Percentiles rank a stretch among this genome's conserved stretches.
Evolutionary conservation across 2,113 vertebrate genomes (phyloP).

Genomic region (Rhipidura dahli): DNA sequence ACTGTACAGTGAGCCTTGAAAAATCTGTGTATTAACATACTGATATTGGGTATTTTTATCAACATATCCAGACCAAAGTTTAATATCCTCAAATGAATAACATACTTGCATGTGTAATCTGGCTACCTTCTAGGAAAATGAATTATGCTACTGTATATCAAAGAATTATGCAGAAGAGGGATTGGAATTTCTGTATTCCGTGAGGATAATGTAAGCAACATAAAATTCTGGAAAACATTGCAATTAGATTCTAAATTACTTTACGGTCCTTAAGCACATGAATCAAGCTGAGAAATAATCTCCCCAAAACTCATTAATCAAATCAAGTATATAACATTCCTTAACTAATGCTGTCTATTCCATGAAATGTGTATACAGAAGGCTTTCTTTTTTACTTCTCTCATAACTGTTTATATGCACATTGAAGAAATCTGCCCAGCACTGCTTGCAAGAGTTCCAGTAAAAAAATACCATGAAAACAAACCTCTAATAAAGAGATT

Average conservation of each 20-base stretch:
- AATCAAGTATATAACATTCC: background rate
- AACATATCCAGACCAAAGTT: background rate
- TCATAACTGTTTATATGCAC: background rate
- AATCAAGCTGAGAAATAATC: conserved; percentile 52
- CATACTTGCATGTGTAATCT: background rate
- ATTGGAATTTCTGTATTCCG: background rate
- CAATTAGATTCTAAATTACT: conserved; percentile 44
- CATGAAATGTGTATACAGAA: background rate
- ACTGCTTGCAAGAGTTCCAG: background rate
- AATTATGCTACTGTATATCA: background rate
- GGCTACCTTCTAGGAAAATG: background rate
- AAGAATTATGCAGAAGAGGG: background rate
- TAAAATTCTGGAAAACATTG: conserved; percentile 13
- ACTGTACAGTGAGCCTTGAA: background rate
- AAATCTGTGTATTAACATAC: background rate
- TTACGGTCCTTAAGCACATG: conserved; percentile 4
- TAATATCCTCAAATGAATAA: background rate
- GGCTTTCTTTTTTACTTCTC: background rate
- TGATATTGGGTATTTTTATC: background rate
- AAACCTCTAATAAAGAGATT: background rate
- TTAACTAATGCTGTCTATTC: background rate
- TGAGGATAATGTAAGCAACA: background rate
- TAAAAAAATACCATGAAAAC: conserved; percentile 13
- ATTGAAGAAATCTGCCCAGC: background rate
- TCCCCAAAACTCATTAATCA: conserved; percentile 39